phyloP scores from a whole-genome alignment of 2,113 vertebrate genomes.

The Bubo blakistoni region DNA sequence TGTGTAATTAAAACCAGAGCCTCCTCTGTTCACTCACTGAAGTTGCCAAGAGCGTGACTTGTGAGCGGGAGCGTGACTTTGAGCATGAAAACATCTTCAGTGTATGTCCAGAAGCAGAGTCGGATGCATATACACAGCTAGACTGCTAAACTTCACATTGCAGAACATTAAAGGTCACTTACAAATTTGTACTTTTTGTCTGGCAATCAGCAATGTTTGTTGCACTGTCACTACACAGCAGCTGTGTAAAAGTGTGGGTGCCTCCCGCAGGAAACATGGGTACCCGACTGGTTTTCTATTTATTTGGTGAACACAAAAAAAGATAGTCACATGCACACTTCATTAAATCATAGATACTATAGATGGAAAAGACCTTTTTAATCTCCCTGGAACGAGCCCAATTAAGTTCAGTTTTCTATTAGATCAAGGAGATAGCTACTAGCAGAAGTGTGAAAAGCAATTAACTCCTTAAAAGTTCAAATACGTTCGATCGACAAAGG shows the following conservation, averaged over 20 bases:
- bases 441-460: background rate
- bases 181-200: fast-evolving
- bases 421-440: background rate
- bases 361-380: background rate
- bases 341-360: background rate
- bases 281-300: fast-evolving
- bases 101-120: background rate
- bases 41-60: background rate
- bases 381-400: background rate
- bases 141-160: background rate
- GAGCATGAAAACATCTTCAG: fast-evolving
- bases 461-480: conserved; percentile 16
- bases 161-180: fast-evolving
- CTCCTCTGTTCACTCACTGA: background rate
- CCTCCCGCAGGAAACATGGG: fast-evolving
- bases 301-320: fast-evolving
- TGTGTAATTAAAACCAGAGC: background rate
- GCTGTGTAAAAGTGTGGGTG: background rate
- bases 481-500: background rate
- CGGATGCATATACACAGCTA: fast-evolving
- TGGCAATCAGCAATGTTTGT: fast-evolving
- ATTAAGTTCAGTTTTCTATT: background rate
- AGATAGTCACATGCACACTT: background rate
- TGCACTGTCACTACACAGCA: fast-evolving
- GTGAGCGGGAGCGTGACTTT: fast-evolving